Evolutionary conservation across 2,888 invertebrate species (phyloP).

Genomic region (Cephalotes varians): DNA sequence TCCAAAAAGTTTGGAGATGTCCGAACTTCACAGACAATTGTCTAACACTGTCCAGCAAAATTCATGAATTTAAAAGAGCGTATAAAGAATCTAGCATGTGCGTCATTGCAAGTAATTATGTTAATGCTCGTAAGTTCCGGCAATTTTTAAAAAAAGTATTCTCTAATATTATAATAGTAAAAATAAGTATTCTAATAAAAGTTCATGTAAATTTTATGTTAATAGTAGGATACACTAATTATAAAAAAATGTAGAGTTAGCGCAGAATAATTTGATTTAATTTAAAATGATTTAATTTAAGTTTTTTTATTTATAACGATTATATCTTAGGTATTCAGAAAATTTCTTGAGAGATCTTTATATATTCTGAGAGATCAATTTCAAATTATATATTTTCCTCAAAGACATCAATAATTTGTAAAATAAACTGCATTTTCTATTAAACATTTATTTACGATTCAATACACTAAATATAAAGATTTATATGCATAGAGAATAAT

Average conservation of each 20-base stretch:
- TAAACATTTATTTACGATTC: background rate
- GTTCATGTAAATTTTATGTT: background rate
- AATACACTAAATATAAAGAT: slow-evolving; percentile 26
- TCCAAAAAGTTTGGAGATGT: slow-evolving; percentile 7
- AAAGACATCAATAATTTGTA: background rate
- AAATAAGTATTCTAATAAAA: background rate
- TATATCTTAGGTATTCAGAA: background rate
- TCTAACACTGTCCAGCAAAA: background rate
- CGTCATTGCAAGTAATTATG: background rate
- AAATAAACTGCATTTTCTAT: background rate
- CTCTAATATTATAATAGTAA: background rate
- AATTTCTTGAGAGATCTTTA: too few species aligned
- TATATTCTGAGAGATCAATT: background rate
- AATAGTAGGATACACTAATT: background rate
- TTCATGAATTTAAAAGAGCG: background rate
- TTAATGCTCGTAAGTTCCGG: background rate
- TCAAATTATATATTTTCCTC: background rate
- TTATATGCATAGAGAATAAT: slow-evolving; percentile 6
- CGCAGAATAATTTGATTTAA: background rate
- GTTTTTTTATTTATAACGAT: background rate
- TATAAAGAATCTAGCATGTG: background rate
- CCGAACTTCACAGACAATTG: background rate
- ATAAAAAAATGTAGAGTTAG: background rate
- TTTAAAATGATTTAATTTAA: background rate
- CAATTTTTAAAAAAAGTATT: background rate